A percentile compares a stretch with the other conserved stretches of the same genome.
Evolutionary conservation across 1,140 invertebrate species (phyloP).

Genomic region (Phenacoccus solenopsis): DNA sequence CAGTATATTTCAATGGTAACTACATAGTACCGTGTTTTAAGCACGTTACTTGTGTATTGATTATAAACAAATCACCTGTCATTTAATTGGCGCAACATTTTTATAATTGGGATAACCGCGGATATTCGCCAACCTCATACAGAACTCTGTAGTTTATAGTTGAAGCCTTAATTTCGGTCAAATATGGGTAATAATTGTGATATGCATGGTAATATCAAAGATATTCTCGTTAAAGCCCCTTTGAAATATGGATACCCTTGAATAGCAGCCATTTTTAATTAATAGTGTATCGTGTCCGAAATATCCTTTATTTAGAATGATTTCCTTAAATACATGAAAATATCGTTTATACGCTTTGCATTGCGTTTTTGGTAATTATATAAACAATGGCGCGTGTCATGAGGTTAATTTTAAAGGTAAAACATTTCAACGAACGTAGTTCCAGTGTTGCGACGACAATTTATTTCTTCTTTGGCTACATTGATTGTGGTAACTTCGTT

Average conservation of each 20-base stretch:
- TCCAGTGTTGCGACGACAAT: neutral
- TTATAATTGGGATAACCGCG: neutral
- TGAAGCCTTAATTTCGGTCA: no score
- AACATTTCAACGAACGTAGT: neutral
- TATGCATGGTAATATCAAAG: no score
- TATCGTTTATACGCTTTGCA: no score
- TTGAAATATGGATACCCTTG: neutral
- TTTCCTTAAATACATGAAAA: no score
- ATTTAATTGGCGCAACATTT: slow-evolving; percentile 13
- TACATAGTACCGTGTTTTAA: neutral
- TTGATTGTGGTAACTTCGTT: neutral
- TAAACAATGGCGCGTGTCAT: slow-evolving; percentile 17
- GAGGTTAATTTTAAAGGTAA: slow-evolving; percentile 14
- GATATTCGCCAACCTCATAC: no score
- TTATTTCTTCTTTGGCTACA: neutral
- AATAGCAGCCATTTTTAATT: neutral
- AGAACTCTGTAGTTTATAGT: no score
- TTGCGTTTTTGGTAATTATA: neutral
- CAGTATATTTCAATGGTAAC: neutral
- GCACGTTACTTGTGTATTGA: slow-evolving; percentile 15
- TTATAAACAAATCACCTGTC: slow-evolving; percentile 16
- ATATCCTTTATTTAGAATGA: no score
- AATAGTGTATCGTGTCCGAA: neutral
- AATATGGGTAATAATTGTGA: no score
- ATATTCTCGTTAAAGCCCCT: neutral